Percentiles rank a stretch among this genome's conserved stretches.
These are phyloP conservation scores for Pelmatolapia mariae DNA, from an alignment of 2,113 vertebrate species.

Conservation along the genomic window DNA sequence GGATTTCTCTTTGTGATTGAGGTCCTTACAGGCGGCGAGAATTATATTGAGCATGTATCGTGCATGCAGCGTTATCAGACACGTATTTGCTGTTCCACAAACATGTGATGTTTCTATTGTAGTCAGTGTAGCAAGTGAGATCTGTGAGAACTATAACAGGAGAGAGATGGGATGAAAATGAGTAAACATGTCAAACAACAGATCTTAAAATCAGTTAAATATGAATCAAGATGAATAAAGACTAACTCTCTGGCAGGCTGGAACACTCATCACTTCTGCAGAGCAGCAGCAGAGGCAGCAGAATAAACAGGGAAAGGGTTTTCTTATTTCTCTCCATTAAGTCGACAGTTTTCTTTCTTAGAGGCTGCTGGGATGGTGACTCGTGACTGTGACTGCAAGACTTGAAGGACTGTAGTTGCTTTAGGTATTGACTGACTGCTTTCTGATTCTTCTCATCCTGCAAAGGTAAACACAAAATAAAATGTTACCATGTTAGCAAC, in stretches of 20 bases:
- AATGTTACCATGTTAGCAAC: neutral
- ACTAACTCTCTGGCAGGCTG: neutral
- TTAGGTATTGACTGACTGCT: neutral
- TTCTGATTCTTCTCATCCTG: neutral
- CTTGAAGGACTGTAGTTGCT: neutral
- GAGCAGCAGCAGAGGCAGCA: neutral
- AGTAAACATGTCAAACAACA: neutral
- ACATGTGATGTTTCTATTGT: too few species aligned
- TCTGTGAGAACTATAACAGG: too few species aligned
- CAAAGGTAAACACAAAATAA: neutral
- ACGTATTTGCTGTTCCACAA: neutral
- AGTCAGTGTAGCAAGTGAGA: too few species aligned
- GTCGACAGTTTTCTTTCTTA: neutral
- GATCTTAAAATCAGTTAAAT: neutral
- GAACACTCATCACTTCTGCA: fast-evolving
- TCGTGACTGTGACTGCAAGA: neutral
- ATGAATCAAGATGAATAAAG: neutral
- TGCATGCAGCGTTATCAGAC: neutral
- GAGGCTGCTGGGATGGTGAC: neutral
- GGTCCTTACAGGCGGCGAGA: fast-evolving
- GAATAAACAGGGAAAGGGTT: neutral
- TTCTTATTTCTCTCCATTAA: neutral
- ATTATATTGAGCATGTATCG: fast-evolving
- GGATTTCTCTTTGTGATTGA: neutral
- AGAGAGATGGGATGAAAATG: neutral